A percentile compares a stretch with the other conserved stretches of the same genome.
Conservation (phyloP, 2,888 invertebrate genomes). For the Heteromyza rotundicornis region DNA sequence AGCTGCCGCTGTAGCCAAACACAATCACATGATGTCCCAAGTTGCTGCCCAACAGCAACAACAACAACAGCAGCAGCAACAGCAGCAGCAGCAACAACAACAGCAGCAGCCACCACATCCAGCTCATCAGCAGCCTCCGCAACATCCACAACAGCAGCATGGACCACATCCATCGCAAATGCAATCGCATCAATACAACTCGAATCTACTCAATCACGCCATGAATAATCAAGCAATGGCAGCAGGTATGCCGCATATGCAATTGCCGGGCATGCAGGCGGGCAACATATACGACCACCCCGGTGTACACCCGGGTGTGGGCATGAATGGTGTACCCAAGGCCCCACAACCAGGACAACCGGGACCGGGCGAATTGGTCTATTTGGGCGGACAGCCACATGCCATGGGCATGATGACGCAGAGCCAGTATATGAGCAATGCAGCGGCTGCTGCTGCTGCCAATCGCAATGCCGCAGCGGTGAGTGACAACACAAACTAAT, state of each 20-base stretch:
- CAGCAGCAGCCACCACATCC: conserved; percentile 63
- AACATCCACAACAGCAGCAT: conserved; percentile 60
- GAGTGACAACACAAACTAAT: conserved; percentile 40
- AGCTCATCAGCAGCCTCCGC: conserved; percentile 64
- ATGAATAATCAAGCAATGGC: conserved; percentile 57
- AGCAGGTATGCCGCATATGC: conserved; percentile 56
- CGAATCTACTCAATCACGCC: conserved; percentile 60
- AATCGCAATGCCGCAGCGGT: conserved; percentile 61
- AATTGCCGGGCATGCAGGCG: conserved; percentile 53
- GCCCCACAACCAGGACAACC: conserved; percentile 35
- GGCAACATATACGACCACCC: conserved; percentile 62
- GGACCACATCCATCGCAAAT: conserved; percentile 66
- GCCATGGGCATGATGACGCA: conserved; percentile 59
- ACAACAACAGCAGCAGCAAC: conserved; percentile 58
- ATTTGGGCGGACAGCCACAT: conserved; percentile 60
- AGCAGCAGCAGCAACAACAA: conserved; percentile 65
- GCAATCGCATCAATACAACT: conserved; percentile 61
- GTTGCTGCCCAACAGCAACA: conserved; percentile 63
- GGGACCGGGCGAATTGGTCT: conserved; percentile 58
- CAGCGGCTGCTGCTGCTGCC: conserved; percentile 57
- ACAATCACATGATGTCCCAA: conserved; percentile 60
- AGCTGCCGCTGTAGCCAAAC: conserved; percentile 57
- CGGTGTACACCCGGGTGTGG: conserved; percentile 55
- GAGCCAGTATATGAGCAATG: conserved; percentile 61
- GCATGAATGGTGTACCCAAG: conserved; percentile 57